Base-by-base conservation (phyloP, 2,888 invertebrate species). In the Parelbella ahira region DNA sequence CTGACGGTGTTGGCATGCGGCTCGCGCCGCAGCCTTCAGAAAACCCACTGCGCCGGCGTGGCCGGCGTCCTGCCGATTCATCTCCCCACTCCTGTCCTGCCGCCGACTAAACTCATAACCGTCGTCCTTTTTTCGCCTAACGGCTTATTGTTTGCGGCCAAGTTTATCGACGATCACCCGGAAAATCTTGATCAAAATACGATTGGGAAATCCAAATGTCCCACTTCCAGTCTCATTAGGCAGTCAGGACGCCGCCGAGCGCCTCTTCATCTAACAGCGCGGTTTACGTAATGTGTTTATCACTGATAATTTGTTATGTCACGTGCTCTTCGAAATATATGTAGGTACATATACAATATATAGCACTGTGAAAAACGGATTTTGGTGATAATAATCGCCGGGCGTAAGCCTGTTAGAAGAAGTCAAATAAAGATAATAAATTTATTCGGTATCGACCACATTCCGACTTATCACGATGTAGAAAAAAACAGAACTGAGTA, bases 11-110 rank as follows among this genome's bases (percentile, higher is more conserved):
- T 87, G 82, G 86, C 87, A 87, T 87, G 87, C 87, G 86, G 77
- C 87, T 67, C 87, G 83, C 76, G 78, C 69, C 80, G 67, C 83
- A 86, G 87, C 87, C 87, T 86, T 87, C 87, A 82, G 84, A 84
- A 86, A 83, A 82, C 77, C 87, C 87, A 86, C 86, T 86, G 86
- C 74, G 74, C 58, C 54, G 57, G 74, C 62, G 64, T 47, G 76
- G 69, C 63, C 74, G 63, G 67, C 67, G 72, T 82, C 86, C 84
- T 81, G 81, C 62, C 63, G 60, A 62, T 60, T 48, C 64, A 68
- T 70, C 72, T 74, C 78, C 83, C 79, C 83, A 68, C 81, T 69
- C 69, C 54, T 45, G 45, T 49, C 47, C 50, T 53, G 44, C 61
- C 60, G 56, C 30, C 11, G 24, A 13, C 24, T 9, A 52, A 55